phyloP scores from a whole-genome alignment of 2,888 invertebrate genomes.

The Coleophora deauratella region DNA sequence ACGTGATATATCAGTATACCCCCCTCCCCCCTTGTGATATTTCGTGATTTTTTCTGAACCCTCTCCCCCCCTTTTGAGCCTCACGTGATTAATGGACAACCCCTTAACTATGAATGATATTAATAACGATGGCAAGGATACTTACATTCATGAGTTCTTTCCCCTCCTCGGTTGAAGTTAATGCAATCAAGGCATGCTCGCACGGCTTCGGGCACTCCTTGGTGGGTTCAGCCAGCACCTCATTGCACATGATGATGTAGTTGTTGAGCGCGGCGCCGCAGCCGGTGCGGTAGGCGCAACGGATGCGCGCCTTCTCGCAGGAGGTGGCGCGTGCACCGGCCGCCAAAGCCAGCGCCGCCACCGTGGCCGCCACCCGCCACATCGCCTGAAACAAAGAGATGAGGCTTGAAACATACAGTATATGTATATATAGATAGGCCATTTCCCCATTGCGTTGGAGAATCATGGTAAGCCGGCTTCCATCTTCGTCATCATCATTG shows the following conservation, averaged over 20 bases:
- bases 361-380: slow-evolving; percentile 50
- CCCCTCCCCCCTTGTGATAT: too few relatives aligned
- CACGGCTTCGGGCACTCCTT: slow-evolving; percentile 80
- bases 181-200: slow-evolving; percentile 83
- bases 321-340: slow-evolving; percentile 40
- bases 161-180: slow-evolving; percentile 86
- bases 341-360: slow-evolving; percentile 33
- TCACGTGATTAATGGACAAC: too few relatives aligned
- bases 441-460: too few relatives aligned
- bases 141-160: slow-evolving; percentile 84
- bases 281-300: slow-evolving; percentile 83
- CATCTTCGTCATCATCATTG: too few relatives aligned
- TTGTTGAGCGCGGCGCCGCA: slow-evolving; percentile 85
- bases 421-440: background rate
- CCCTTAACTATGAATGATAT: too few relatives aligned
- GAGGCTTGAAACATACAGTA: background rate
- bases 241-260: slow-evolving; percentile 83
- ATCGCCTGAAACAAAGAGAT: slow-evolving; percentile 38
- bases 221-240: slow-evolving; percentile 76
- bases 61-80: too few relatives aligned
- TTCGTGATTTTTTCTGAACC: too few relatives aligned
- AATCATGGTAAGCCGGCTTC: too few relatives aligned
- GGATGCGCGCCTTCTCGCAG: slow-evolving; percentile 80
- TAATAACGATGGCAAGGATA: too few relatives aligned
- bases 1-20: too few relatives aligned